These are phyloP conservation scores for Petrophora chlorosata DNA, from an alignment of 2,888 invertebrate genomes.

Conservation along the genomic window DNA sequence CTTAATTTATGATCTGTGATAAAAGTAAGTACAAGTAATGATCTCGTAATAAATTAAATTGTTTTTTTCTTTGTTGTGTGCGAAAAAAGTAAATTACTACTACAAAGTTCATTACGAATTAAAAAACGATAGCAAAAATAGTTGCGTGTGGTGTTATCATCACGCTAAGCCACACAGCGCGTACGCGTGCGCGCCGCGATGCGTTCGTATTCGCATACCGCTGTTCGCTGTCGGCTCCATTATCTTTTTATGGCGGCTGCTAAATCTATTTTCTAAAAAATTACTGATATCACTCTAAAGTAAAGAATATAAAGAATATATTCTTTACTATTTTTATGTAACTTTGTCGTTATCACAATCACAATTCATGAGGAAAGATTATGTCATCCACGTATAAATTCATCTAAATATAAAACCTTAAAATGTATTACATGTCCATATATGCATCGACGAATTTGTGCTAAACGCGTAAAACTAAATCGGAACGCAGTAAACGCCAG, in stretches of 20 bases:
- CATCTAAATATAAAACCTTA: no score
- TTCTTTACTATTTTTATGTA: no score
- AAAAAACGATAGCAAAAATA: constrained; percentile 45
- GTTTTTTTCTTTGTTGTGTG: constrained; percentile 5
- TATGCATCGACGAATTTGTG: constrained; percentile 17
- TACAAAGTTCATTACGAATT: constrained; percentile 20
- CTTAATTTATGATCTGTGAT: not conserved
- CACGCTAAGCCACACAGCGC: constrained; percentile 45
- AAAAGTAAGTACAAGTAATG: not conserved
- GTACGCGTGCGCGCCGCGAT: constrained; percentile 50
- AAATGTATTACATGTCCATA: not conserved
- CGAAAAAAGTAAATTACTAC: constrained; percentile 4
- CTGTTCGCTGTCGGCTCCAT: constrained; percentile 24
- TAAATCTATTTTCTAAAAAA: constrained; percentile 26
- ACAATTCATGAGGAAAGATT: not conserved
- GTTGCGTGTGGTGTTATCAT: constrained; percentile 57
- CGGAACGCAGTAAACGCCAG: constrained; percentile 65
- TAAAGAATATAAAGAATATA: not conserved
- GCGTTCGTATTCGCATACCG: constrained; percentile 33
- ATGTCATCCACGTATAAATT: not conserved
- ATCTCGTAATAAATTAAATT: constrained; percentile 3
- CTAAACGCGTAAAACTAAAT: constrained; percentile 60
- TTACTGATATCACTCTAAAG: not conserved
- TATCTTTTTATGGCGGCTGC: constrained; percentile 35
- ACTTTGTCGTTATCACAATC: not conserved